A percentile compares a stretch with the other conserved stretches of the same genome.
Evolutionary conservation across 2,113 vertebrate genomes (phyloP).

Genomic region (Cyanoderma ruficeps): DNA sequence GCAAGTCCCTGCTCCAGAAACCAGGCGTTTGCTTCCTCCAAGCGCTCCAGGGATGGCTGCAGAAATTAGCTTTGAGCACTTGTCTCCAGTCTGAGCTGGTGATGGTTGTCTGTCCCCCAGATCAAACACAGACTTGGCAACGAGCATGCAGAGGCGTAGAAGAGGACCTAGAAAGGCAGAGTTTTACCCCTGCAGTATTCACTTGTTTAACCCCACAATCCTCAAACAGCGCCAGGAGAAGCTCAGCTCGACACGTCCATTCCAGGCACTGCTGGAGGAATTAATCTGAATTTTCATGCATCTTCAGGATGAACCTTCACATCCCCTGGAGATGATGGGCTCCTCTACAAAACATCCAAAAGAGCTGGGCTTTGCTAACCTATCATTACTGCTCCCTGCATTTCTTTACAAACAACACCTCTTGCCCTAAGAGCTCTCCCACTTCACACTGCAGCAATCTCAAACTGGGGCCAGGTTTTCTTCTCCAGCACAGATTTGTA

Average conservation of each 20-base stretch:
- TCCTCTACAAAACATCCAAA: background rate
- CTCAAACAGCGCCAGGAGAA: background rate
- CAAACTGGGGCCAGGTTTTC: background rate
- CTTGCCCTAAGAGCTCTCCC: background rate
- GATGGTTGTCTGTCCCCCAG: background rate
- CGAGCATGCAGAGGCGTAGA: background rate
- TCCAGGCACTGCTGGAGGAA: background rate
- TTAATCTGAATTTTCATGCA: background rate
- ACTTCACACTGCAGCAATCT: background rate
- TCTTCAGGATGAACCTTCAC: background rate
- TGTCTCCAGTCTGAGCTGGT: background rate
- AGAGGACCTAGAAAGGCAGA: background rate
- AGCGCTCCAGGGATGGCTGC: background rate
- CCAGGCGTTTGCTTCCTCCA: background rate
- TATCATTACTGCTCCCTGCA: background rate
- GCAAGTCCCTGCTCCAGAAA: constrained; percentile 17
- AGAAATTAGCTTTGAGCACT: background rate
- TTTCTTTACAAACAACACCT: background rate
- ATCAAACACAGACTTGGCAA: background rate
- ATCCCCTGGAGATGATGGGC: background rate
- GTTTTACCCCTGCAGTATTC: background rate
- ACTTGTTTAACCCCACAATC: background rate
- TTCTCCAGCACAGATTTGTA: background rate
- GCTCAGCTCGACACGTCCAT: background rate
- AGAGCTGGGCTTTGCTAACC: background rate